phyloP scores from a whole-genome alignment of 2,797 vertebrate genomes.

The Pipistrellus nathusii region DNA sequence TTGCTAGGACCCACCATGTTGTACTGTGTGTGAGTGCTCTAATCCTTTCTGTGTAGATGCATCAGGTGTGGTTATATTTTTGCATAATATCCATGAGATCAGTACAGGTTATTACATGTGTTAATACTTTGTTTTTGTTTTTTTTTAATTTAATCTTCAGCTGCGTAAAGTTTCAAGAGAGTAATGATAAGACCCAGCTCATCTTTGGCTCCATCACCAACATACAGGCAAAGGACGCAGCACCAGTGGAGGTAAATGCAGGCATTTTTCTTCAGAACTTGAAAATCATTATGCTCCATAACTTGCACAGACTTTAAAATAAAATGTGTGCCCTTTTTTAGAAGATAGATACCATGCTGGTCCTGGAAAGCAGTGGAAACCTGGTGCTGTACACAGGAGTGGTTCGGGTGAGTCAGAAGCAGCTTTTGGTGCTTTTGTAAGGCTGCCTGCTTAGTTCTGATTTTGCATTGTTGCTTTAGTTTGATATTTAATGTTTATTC shows the following conservation, averaged over 20 bases:
- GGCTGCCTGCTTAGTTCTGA: background rate
- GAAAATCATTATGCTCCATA: background rate
- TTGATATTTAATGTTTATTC: background rate
- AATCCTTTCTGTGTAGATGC: background rate
- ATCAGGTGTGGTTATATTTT: background rate
- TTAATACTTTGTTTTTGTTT: constrained; percentile 29
- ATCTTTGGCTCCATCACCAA: constrained; percentile 95
- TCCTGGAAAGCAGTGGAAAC: constrained; percentile 95
- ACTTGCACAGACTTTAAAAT: constrained; percentile 1
- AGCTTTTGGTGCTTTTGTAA: background rate
- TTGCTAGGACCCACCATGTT: background rate
- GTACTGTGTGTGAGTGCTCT: background rate
- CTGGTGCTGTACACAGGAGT: constrained; percentile 96
- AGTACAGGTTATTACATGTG: background rate
- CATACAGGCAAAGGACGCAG: constrained; percentile 95
- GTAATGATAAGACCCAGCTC: constrained; percentile 94
- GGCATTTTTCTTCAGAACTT: background rate
- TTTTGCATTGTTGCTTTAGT: constrained; percentile 13
- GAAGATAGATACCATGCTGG: constrained; percentile 94
- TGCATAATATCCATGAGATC: background rate
- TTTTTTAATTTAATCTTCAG: constrained; percentile 85
- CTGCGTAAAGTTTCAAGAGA: constrained; percentile 97
- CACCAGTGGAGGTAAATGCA: constrained; percentile 92
- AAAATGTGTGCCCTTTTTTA: constrained; percentile 75
- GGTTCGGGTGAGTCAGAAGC: constrained; percentile 89